These are phyloP conservation scores for Campylomormyrus numenius DNA, from an alignment of 2,113 vertebrate genomes.

Conservation along the genomic window DNA sequence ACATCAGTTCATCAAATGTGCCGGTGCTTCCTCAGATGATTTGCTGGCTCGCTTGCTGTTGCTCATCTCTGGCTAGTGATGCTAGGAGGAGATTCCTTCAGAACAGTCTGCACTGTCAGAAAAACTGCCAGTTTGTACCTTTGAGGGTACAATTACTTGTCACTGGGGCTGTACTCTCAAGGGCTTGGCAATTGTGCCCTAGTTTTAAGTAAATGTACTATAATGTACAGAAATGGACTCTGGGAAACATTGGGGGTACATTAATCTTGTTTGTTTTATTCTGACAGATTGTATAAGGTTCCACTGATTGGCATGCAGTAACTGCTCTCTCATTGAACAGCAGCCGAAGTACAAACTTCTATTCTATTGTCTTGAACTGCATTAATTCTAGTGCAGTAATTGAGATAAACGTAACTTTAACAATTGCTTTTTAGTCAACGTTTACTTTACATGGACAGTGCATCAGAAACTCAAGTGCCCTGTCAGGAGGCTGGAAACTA, in stretches of 20 bases:
- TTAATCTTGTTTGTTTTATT: background rate
- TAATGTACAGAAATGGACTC: background rate
- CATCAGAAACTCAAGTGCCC: background rate
- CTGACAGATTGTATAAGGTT: background rate
- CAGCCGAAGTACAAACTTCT: background rate
- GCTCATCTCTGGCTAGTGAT: too few relatives aligned
- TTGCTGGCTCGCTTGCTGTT: background rate
- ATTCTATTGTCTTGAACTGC: background rate
- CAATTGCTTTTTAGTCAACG: background rate
- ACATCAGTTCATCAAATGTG: background rate
- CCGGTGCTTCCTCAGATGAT: background rate
- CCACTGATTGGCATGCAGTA: too few relatives aligned
- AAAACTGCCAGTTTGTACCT: background rate
- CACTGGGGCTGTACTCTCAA: background rate
- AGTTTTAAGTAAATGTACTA: background rate
- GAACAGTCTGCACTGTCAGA: background rate
- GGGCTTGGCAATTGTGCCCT: background rate
- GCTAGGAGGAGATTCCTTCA: background rate
- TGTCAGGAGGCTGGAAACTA: background rate
- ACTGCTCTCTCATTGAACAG: background rate
- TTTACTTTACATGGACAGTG: background rate
- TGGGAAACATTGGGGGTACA: background rate
- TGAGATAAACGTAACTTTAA: background rate
- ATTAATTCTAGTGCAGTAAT: background rate
- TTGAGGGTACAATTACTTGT: background rate